Base-by-base conservation (phyloP, 2,888 invertebrate genomes). In the Pristionchus japonicus region DNA sequence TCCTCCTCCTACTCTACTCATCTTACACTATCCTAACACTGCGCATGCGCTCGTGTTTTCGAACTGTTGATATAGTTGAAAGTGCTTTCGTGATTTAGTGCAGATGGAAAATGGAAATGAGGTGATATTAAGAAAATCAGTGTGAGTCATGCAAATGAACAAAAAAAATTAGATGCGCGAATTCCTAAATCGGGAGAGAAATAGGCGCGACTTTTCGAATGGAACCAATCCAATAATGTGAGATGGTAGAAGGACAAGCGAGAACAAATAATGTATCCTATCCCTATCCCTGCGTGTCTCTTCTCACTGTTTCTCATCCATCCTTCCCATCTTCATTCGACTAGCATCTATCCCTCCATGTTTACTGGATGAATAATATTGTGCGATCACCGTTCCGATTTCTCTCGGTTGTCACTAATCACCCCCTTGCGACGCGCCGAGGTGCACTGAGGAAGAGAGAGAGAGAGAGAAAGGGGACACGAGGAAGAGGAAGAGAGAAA, bases 221-320 rank as follows among this genome's bases (percentile, higher is more conserved):
- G 52, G 52, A 82, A 82, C 82, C 20, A 82, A 82, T 82, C 52
- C 49, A 57, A 57, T 31, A 82, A 82, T 82, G 82, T 34, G 34
- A 34, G 52, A 34, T 82, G 82, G 82, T 52, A 82, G 49, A 49
- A 57, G 43, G 52, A 82, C 49, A 77, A 77, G 77, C 43, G 82
- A 83, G 82, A 83, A 83, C 82, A 83, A 83, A 83, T 83, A 83
- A 37, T 83, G 82, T 52, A 52, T 83, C 82, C 52, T 83, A 49
- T 83, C 82, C 82, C 82, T 82, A 82, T 82, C 82, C 27, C 82
- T 34, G 34, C 52, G 34, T 43, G 23, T 77, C 37, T 52, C 52
- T 9, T 11, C n/a, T 34, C 34, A 6, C 37, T 23, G 52, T 13
- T 23, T 2, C 34, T 13, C 52, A 20, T 27, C 49, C 27, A 27